These are phyloP conservation scores for Ichneumoninae sp. DNA, from an alignment of 2,888 invertebrate genomes.

Conservation along the genomic window DNA sequence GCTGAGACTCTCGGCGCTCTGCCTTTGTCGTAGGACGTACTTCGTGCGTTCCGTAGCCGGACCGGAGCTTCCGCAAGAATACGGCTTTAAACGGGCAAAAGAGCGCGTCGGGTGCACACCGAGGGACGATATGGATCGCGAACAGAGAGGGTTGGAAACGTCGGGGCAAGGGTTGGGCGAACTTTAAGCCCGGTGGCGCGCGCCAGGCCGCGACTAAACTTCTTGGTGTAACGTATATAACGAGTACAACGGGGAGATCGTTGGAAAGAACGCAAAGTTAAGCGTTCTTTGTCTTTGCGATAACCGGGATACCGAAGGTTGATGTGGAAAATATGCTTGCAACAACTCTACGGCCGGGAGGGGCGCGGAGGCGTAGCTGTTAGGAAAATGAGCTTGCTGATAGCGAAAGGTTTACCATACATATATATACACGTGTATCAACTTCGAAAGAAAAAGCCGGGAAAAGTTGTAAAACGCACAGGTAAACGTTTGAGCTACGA, in stretches of 20 bases:
- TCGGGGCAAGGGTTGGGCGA: slow-evolving; percentile 33
- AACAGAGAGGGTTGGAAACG: slow-evolving; percentile 25
- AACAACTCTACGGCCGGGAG: slow-evolving; percentile 48
- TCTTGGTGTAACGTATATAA: slow-evolving; percentile 47
- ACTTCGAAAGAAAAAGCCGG: slow-evolving; percentile 19
- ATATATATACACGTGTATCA: slow-evolving; percentile 18
- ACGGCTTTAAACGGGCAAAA: slow-evolving; percentile 19
- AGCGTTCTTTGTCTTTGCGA: slow-evolving; percentile 61
- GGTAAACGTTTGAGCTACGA: slow-evolving; percentile 9
- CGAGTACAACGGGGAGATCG: slow-evolving; percentile 6
- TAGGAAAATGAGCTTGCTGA: slow-evolving; percentile 60
- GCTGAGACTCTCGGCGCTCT: not conserved
- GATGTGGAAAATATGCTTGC: slow-evolving; percentile 63
- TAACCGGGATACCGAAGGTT: slow-evolving; percentile 13
- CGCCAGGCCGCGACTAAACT: slow-evolving; percentile 54
- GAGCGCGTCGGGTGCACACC: slow-evolving; percentile 4
- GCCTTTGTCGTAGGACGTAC: slow-evolving; percentile 17
- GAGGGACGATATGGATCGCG: slow-evolving; percentile 52
- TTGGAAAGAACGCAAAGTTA: slow-evolving; percentile 54
- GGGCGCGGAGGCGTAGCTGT: slow-evolving; percentile 28
- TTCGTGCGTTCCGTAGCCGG: not conserved
- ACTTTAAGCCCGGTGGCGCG: slow-evolving; percentile 58
- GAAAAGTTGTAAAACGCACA: slow-evolving; percentile 12
- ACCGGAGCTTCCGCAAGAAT: not conserved
- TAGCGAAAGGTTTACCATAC: slow-evolving; percentile 41